Evolutionary conservation across 2,113 vertebrate genomes (phyloP).

Genomic region (Heteronetta atricapilla): DNA sequence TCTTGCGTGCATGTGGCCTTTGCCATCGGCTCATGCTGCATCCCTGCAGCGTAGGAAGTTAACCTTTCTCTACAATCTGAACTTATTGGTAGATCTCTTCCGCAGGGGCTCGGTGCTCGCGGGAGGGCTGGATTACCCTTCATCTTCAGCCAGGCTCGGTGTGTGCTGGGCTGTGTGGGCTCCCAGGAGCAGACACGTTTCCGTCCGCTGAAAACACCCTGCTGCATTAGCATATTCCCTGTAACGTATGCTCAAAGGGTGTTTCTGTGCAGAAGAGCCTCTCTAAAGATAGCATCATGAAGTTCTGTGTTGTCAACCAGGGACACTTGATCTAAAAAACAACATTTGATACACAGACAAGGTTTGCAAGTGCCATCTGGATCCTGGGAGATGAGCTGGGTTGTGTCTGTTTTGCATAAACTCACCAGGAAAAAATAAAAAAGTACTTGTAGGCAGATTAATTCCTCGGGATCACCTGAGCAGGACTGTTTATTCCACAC

Average conservation of each 20-base stretch:
- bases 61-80: neutral
- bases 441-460: neutral
- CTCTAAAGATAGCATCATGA: slow-evolving; percentile 67
- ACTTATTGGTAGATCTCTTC: neutral
- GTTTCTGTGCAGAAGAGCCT: slow-evolving; percentile 59
- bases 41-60: neutral
- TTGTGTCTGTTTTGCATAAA: slow-evolving; percentile 57
- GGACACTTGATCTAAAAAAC: slow-evolving; percentile 72
- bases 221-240: slow-evolving; percentile 47
- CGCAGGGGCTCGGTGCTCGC: neutral
- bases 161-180: neutral
- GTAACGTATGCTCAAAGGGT: slow-evolving; percentile 53
- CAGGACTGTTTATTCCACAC: neutral
- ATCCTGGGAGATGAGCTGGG: slow-evolving; percentile 52
- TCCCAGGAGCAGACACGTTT: neutral
- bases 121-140: neutral
- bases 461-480: slow-evolving; percentile 36
- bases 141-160: neutral
- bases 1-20: neutral
- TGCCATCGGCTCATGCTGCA: neutral
- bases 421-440: neutral
- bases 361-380: slow-evolving; percentile 68
- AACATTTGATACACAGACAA: slow-evolving; percentile 71
- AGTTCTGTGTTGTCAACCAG: slow-evolving; percentile 70
- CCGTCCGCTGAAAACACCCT: neutral